A percentile compares a stretch with the other conserved stretches of the same genome.
Evolutionary conservation across 2,797 vertebrate genomes (phyloP).

Genomic region (Liparis tanakae): DNA sequence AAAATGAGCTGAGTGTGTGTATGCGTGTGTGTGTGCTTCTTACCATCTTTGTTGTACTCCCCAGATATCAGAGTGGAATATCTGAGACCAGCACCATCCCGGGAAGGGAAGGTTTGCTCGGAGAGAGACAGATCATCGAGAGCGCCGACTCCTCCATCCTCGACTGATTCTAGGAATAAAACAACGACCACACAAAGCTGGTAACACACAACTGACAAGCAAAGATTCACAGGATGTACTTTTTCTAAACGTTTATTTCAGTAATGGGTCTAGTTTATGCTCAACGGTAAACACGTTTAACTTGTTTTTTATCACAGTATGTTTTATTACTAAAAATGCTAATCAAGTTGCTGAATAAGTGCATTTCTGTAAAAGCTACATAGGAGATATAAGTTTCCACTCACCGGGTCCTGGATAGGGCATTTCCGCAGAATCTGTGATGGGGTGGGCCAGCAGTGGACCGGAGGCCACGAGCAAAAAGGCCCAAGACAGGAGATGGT

Average conservation of each 20-base stretch:
- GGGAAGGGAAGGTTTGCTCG: slow-evolving; percentile 73
- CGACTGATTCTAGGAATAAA: slow-evolving; percentile 67
- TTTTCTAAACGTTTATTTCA: slow-evolving; percentile 2
- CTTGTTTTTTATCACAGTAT: neutral
- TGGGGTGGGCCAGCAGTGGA: slow-evolving; percentile 79
- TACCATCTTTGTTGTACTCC: slow-evolving; percentile 78
- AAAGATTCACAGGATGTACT: neutral
- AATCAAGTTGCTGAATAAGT: slow-evolving; percentile 23
- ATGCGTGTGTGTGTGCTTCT: slow-evolving; percentile 26
- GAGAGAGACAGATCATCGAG: slow-evolving; percentile 76
- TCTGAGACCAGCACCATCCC: slow-evolving; percentile 69
- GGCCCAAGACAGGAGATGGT: slow-evolving; percentile 77
- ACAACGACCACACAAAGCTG: slow-evolving; percentile 3
- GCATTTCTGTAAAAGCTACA: slow-evolving; percentile 26
- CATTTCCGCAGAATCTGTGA: slow-evolving; percentile 81
- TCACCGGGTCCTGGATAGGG: slow-evolving; percentile 80
- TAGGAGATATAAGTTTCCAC: slow-evolving; percentile 52
- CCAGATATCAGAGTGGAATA: slow-evolving; percentile 75
- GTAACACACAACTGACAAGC: slow-evolving; percentile 2
- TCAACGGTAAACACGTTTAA: neutral
- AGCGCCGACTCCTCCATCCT: slow-evolving; percentile 65
- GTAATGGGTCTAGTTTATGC: neutral
- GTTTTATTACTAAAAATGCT: slow-evolving; percentile 29
- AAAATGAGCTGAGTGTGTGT: neutral
- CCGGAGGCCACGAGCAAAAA: slow-evolving; percentile 76